These are phyloP conservation scores for Odocoileus virginianus DNA, from an alignment of 2,113 vertebrate species.

Conservation along the genomic window DNA sequence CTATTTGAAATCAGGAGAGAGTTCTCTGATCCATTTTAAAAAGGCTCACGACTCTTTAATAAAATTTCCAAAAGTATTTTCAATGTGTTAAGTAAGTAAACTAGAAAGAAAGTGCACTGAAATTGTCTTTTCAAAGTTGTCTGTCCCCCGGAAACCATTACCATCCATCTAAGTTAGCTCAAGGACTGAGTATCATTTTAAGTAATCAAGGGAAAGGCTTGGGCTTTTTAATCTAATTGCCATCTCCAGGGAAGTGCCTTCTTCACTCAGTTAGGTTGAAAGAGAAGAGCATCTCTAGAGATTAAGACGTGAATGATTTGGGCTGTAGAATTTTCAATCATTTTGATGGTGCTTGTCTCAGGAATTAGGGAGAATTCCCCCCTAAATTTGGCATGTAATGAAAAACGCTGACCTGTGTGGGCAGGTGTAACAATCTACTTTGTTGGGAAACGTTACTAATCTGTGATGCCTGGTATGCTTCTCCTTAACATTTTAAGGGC, in stretches of 20 bases:
- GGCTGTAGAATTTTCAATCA: conserved; percentile 45
- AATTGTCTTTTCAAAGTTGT: conserved; percentile 34
- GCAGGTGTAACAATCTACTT: not conserved
- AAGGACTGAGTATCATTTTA: conserved; percentile 60
- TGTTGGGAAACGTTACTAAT: conserved; percentile 13
- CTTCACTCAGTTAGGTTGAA: conserved; percentile 46
- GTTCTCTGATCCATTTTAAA: conserved; percentile 5
- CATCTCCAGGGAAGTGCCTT: conserved; percentile 59
- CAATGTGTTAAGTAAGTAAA: conserved; percentile 45
- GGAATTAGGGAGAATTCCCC: not conserved
- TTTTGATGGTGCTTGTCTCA: conserved; percentile 49
- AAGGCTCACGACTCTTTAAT: conserved; percentile 48
- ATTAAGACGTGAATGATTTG: conserved; percentile 52
- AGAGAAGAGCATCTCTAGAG: conserved; percentile 32
- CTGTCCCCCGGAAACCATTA: conserved; percentile 47
- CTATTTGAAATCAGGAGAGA: conserved; percentile 48
- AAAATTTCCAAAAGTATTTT: conserved; percentile 32
- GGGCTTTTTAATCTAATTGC: conserved; percentile 64
- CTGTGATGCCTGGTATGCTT: not conserved
- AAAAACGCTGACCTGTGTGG: conserved; percentile 4
- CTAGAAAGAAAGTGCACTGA: conserved; percentile 1
- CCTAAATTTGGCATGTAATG: conserved; percentile 39
- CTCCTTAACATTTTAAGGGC: conserved; percentile 41
- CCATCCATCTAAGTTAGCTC: conserved; percentile 59
- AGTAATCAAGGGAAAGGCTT: conserved; percentile 52